Conservation (phyloP, 2,888 invertebrate genomes). For the Mycalesis mineus region DNA sequence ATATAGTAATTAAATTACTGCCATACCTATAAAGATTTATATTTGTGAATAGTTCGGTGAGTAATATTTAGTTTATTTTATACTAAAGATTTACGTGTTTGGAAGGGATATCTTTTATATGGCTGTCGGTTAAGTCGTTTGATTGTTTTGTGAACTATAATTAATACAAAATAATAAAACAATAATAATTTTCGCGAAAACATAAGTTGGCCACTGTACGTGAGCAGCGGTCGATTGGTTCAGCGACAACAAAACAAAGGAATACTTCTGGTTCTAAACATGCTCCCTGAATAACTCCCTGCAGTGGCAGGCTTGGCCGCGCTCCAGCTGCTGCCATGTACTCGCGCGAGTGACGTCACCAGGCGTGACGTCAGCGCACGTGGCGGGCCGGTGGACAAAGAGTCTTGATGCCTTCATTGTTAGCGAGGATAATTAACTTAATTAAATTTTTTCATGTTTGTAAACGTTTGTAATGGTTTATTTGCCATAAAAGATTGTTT, state of each 20-base stretch:
- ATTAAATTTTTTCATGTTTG: no score
- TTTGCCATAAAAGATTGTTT: no score
- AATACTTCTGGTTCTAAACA: not conserved
- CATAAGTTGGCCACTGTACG: not conserved
- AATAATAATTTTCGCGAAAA: not conserved
- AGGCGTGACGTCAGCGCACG: slow-evolving; percentile 18
- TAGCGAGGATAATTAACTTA: not conserved
- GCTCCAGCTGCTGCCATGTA: slow-evolving; percentile 18
- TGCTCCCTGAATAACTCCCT: not conserved
- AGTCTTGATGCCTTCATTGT: not conserved
- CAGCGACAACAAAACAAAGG: not conserved
- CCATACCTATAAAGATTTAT: no score
- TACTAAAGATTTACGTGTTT: no score
- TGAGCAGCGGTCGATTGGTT: not conserved
- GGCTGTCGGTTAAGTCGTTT: no score
- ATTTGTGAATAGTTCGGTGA: no score
- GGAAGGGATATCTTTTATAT: no score
- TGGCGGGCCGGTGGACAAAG: slow-evolving; percentile 19
- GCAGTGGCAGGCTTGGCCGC: slow-evolving; percentile 17
- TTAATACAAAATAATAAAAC: not conserved
- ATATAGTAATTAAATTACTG: no score
- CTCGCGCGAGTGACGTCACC: slow-evolving; percentile 19
- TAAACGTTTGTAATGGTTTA: no score
- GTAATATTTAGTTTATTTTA: no score
- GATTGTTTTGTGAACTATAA: not conserved